A percentile compares a stretch with the other conserved stretches of the same genome.
Evolutionary conservation across 2,113 vertebrate species (phyloP).

Genomic region (Hemibagrus wyckioides): DNA sequence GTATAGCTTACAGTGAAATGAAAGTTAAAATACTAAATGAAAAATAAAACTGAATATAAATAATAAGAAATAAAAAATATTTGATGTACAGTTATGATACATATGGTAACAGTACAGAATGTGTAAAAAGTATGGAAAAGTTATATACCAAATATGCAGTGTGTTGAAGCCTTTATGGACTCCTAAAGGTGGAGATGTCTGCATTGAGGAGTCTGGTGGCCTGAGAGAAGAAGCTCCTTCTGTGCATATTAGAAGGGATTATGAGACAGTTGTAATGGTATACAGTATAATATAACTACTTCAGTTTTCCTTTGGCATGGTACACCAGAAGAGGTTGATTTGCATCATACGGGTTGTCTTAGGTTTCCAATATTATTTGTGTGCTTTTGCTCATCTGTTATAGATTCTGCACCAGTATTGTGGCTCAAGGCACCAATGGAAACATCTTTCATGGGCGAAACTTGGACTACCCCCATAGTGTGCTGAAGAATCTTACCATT

Average conservation of each 20-base stretch:
- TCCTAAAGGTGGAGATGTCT: too few relatives aligned
- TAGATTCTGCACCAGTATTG: slow-evolving; percentile 92
- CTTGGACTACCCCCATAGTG: slow-evolving; percentile 81
- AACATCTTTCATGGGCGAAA: slow-evolving; percentile 89
- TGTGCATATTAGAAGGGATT: neutral
- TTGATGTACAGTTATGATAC: too few relatives aligned
- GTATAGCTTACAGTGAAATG: too few relatives aligned
- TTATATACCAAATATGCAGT: too few relatives aligned
- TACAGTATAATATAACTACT: neutral
- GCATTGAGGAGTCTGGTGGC: too few relatives aligned
- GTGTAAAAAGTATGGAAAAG: too few relatives aligned
- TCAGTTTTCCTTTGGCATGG: neutral
- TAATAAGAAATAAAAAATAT: too few relatives aligned
- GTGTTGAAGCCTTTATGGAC: too few relatives aligned
- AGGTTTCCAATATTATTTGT: neutral
- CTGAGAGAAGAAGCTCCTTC: too few relatives aligned
- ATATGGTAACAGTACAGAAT: too few relatives aligned
- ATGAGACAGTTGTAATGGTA: neutral
- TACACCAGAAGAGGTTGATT: neutral
- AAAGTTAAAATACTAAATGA: too few relatives aligned
- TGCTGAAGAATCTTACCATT: slow-evolving; percentile 82
- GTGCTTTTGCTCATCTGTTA: slow-evolving; percentile 15
- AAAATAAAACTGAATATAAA: too few relatives aligned
- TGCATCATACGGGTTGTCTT: neutral
- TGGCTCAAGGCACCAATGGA: slow-evolving; percentile 84